Percentiles rank a stretch among this genome's conserved stretches.
phyloP scores from a whole-genome alignment of 2,888 invertebrate species.

The Spodoptera picta region DNA sequence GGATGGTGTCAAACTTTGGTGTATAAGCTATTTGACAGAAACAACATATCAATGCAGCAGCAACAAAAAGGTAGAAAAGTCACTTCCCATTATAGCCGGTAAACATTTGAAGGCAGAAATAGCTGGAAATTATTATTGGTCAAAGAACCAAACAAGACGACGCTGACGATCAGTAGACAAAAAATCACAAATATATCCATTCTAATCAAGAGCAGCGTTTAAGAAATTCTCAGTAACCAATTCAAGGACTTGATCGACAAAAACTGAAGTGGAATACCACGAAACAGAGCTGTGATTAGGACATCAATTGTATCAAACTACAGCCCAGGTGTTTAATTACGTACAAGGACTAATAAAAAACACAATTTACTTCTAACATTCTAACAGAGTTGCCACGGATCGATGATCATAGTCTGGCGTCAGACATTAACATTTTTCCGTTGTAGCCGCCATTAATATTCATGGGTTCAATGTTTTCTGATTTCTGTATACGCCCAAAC shows the following conservation, averaged over 20 bases:
- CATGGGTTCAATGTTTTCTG: conserved; percentile 59
- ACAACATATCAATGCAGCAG: too few species aligned
- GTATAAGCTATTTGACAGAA: too few species aligned
- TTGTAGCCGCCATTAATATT: conserved; percentile 63
- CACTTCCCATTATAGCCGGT: too few species aligned
- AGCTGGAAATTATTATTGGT: too few species aligned
- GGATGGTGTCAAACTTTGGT: too few species aligned
- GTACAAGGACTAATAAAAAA: conserved; percentile 11
- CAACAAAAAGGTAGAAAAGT: too few species aligned
- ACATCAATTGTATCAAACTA: conserved; percentile 13
- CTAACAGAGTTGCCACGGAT: conserved; percentile 48
- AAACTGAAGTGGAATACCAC: conserved; percentile 25
- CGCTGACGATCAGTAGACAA: too few species aligned
- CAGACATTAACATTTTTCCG: conserved; percentile 65
- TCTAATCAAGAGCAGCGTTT: background rate
- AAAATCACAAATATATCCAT: too few species aligned
- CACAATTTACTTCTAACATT: conserved; percentile 37
- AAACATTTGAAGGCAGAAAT: too few species aligned
- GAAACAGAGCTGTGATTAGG: conserved; percentile 27
- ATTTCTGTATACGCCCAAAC: conserved; percentile 53
- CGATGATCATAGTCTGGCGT: conserved; percentile 61
- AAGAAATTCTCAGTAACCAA: background rate
- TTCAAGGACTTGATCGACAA: conserved; percentile 1
- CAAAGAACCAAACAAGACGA: too few species aligned
- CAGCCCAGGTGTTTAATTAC: conserved; percentile 18